These are phyloP conservation scores for Tragulus kanchil DNA, from an alignment of 2,113 vertebrate species.

Conservation along the genomic window DNA sequence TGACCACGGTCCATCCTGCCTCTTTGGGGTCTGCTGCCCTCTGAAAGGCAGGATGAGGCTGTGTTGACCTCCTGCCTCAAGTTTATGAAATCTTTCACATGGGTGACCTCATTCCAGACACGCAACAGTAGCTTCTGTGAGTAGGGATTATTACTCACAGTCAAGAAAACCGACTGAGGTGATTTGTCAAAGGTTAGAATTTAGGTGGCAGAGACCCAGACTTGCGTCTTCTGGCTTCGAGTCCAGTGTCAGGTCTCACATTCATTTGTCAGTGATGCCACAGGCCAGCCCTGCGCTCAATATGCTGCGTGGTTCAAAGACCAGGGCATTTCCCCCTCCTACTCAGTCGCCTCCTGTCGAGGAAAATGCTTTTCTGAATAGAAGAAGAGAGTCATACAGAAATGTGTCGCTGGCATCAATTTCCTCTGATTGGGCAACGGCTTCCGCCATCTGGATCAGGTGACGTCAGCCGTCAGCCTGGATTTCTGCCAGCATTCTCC, in stretches of 20 bases:
- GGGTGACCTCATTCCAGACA: conserved; percentile 7
- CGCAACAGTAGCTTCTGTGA: background rate
- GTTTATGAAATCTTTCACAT: background rate
- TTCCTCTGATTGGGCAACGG: conserved; percentile 65
- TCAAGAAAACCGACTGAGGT: background rate
- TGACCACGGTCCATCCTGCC: too few species aligned
- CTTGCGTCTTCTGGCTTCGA: background rate
- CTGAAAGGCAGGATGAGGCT: background rate
- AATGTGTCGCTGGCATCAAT: background rate
- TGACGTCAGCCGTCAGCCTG: conserved; percentile 63
- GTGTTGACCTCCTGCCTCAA: background rate
- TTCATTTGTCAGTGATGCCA: too few species aligned
- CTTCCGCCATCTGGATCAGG: conserved; percentile 60
- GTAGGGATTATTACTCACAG: conserved; percentile 47
- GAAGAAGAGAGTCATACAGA: background rate
- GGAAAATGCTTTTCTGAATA: background rate
- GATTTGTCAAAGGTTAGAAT: conserved; percentile 57
- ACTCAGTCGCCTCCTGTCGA: background rate
- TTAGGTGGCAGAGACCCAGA: conserved; percentile 8
- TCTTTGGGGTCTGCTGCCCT: background rate
- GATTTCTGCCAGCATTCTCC: conserved; percentile 44
- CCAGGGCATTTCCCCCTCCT: background rate
- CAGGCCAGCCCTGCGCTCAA: background rate
- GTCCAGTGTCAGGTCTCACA: background rate
- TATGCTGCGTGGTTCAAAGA: background rate